A percentile compares a stretch with the other conserved stretches of the same genome.
Evolutionary conservation across 2,113 vertebrate species (phyloP).

Genomic region (Opisthocomus hoazin): DNA sequence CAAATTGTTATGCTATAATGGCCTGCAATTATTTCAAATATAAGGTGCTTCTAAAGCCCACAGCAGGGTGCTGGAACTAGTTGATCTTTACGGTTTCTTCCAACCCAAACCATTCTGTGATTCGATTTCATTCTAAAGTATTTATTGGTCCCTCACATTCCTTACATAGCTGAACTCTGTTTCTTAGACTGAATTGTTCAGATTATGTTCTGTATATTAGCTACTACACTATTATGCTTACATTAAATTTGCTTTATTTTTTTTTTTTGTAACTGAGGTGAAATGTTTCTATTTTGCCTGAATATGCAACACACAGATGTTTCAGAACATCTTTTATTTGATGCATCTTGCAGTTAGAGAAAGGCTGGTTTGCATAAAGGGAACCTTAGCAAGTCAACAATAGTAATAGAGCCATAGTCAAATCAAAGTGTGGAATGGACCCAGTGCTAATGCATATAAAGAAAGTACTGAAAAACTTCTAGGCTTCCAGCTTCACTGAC

Average conservation of each 20-base stretch:
- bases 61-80: background rate
- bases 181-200: background rate
- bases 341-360: constrained; percentile 54
- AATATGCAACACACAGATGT: constrained; percentile 48
- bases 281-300: background rate
- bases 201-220: background rate
- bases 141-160: background rate
- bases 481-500: constrained; percentile 90
- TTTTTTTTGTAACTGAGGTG: background rate
- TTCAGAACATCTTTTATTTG: constrained; percentile 66
- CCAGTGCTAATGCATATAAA: constrained; percentile 63
- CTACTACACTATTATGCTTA: background rate
- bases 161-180: background rate
- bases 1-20: background rate
- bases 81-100: background rate
- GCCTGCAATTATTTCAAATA: background rate
- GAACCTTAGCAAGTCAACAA: constrained; percentile 41
- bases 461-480: constrained; percentile 60
- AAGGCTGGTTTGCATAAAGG: constrained; percentile 54
- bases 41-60: background rate
- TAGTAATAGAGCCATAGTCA: constrained; percentile 52
- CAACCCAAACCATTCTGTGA: background rate
- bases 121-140: background rate
- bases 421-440: constrained; percentile 79
- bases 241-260: background rate